Evolutionary conservation across 2,888 invertebrate genomes (phyloP).

Genomic region (Sussaba pulchella): DNA sequence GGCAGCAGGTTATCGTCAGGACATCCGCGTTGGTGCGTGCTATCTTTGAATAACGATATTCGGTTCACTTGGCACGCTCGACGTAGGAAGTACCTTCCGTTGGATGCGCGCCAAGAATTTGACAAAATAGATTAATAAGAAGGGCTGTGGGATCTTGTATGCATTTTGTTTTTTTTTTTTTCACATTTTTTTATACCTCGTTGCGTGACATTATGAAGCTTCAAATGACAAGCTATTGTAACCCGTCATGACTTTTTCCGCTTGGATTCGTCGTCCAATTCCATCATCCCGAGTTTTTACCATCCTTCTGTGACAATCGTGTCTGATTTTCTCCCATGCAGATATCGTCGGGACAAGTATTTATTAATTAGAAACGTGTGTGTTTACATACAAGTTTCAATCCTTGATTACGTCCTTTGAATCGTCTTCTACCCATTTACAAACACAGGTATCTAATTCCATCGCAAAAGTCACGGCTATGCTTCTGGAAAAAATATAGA

Average conservation of each 20-base stretch:
- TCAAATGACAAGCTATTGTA: no score
- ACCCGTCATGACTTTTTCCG: no score
- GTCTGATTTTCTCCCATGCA: no score
- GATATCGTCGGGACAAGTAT: no score
- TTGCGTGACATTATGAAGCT: background rate
- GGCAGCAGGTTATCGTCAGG: background rate
- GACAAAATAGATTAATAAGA: conserved; percentile 9
- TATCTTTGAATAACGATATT: conserved; percentile 62
- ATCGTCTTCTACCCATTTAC: no score
- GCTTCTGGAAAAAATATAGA: conserved; percentile 32
- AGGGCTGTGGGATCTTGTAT: background rate
- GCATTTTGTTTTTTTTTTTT: background rate
- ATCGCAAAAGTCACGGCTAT: conserved; percentile 36
- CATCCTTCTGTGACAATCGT: no score
- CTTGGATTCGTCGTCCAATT: no score
- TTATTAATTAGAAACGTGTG: no score
- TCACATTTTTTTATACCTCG: background rate
- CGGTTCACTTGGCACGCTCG: conserved; percentile 29
- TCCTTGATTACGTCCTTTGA: background rate
- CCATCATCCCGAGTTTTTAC: no score
- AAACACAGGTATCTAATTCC: background rate
- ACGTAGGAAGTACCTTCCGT: conserved; percentile 34
- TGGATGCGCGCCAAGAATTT: background rate
- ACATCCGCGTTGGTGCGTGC: conserved; percentile 35
- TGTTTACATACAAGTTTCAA: no score